Evolutionary conservation across 2,113 vertebrate species (phyloP).

Genomic region (Conger conger): DNA sequence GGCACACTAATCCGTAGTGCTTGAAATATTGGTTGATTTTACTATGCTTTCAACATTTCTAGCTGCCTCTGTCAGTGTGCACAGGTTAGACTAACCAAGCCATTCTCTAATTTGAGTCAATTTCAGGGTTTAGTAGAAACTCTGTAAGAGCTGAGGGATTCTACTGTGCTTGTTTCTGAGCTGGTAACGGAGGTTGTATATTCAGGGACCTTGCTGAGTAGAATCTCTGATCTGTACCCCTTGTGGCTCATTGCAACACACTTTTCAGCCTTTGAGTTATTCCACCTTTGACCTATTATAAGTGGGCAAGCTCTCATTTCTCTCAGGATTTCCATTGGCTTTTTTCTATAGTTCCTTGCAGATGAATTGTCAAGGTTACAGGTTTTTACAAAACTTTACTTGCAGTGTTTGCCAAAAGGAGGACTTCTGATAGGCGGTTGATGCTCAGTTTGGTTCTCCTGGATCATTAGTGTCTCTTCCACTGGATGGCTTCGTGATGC

Average conservation of each 20-base stretch:
- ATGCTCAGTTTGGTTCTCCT: background rate
- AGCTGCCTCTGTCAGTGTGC: background rate
- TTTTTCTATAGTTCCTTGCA: background rate
- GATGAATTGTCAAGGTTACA: background rate
- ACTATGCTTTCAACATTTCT: background rate
- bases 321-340: background rate
- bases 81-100: background rate
- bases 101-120: background rate
- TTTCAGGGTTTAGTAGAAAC: background rate
- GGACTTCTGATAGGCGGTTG: background rate
- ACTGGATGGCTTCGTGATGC: background rate
- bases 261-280: background rate
- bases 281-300: background rate
- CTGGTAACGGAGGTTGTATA: background rate
- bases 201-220: background rate
- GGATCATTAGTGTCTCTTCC: background rate
- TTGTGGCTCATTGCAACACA: background rate
- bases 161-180: background rate
- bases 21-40: conserved; percentile 4
- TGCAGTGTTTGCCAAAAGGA: background rate
- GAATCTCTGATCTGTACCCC: background rate
- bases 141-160: background rate
- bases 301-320: background rate
- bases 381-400: background rate
- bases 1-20: background rate